A percentile compares a stretch with the other conserved stretches of the same genome.
These are phyloP conservation scores for Osmerus eperlanus DNA, from an alignment of 2,113 vertebrate genomes.

Conservation along the genomic window DNA sequence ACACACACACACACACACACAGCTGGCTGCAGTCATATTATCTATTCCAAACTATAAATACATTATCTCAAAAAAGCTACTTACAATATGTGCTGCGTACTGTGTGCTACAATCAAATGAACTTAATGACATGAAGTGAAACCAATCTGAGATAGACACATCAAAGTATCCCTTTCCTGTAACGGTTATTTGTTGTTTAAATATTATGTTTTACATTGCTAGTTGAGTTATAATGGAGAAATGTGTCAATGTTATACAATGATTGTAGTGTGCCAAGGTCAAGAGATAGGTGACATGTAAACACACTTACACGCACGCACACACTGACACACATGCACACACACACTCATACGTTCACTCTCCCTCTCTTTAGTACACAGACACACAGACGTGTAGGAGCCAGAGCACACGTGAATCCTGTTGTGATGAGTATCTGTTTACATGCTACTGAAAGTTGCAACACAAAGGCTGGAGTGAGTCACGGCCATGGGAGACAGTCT, in stretches of 20 bases:
- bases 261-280: constrained; percentile 1
- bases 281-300: neutral
- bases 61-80: too few relatives aligned
- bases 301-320: neutral
- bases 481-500: constrained; percentile 19
- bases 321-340: neutral
- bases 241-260: neutral
- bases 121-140: too few relatives aligned
- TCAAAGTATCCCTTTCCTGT: too few relatives aligned
- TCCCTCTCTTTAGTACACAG: constrained; percentile 2
- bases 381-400: constrained; percentile 43
- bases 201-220: too few relatives aligned
- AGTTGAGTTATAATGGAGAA: neutral
- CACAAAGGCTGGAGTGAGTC: constrained; percentile 44
- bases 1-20: too few relatives aligned
- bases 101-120: too few relatives aligned
- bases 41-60: too few relatives aligned
- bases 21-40: too few relatives aligned
- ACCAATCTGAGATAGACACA: too few relatives aligned
- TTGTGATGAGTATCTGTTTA: constrained; percentile 47
- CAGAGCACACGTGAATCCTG: constrained; percentile 25
- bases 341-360: neutral
- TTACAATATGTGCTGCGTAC: too few relatives aligned
- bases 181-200: too few relatives aligned
- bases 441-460: constrained; percentile 21